Base-by-base conservation (phyloP, 2,797 vertebrate species). In the Epinephelus awoara region DNA sequence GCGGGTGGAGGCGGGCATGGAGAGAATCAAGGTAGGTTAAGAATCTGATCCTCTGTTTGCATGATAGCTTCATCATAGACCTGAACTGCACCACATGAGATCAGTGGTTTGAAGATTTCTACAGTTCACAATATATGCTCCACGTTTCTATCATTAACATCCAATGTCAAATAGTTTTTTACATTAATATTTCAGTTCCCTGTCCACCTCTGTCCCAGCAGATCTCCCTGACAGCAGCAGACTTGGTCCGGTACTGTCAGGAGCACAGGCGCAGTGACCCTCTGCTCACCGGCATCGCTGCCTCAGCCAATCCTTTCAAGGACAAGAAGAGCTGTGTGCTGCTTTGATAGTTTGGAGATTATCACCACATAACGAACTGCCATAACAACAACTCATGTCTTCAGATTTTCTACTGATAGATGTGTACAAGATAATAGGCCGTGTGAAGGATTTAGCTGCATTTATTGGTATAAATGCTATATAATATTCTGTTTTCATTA, bases 271-370 rank as follows among this genome's bases (percentile, higher is more conserved):
- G 94, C 80, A 95, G 90, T 0, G 96, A 97, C 88, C 95, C 96
- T 11, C 95, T 97, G 75, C 89, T 97, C 46, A 94, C 92, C 9
- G 95, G 96, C 74, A 96, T 97, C 50, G 89, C 94, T 0, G 89
- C 95, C 5, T 95, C 96, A 0, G 94, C 94, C 79, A 97, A 96
- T 78, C 96, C 96, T 19, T 97, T 96, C 90, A 96, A 96, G 91
- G 96, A 96, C 46, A 97, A 96, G 94, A 96, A 96, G 90, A 94
- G 91, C 63, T 97, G 96, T 1, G 80, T 93, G 62, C 90, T 96
- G 62, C 93, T 97, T 3, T 97, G 87, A 92, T 23, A 6, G 56
- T 47, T 8, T 1, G 6, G 29, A 29, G 18, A 64, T 13, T 5
- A 19, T 10, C 23, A 13, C 13, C 23, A 50, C 15, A n/a, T 15